Base-by-base conservation (phyloP, 1,140 invertebrate species). In the Bombus pyrosoma region DNA sequence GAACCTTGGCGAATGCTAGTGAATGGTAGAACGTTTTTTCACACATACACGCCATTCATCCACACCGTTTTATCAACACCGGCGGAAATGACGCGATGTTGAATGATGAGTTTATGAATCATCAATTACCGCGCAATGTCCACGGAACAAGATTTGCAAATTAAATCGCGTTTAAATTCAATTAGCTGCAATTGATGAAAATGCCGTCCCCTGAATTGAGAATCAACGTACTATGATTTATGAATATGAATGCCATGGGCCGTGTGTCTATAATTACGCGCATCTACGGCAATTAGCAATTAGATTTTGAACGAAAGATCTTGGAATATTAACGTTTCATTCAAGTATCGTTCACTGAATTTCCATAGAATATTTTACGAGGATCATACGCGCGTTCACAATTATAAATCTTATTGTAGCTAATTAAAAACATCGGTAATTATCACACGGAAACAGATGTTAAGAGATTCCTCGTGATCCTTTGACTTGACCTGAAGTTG, bases 1-100 rank as follows among this genome's bases (percentile, higher is more conserved):
- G 10, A 83, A 39, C 81, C 81, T 83, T 83, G 81, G 18, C 28
- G 41, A 76, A n/a, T n/a, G 32, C 25, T 53, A 15, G 62, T 37
- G 41, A 83, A 83, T 15, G 57, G 28, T 57, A 18, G 73, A 66
- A 64, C 28, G 28, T 18, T 77, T 76, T 59, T 83, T 83, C 73
- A 53, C 81, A 68, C 59, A 66, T 76, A 3, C 18, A 10, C 32
- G 18, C 41, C 43, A 43, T 68, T 22, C 8, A 62, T 64, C 37
- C 28, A 34, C 32, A 28, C 32, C 6, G 13, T 73, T 3, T 22
- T 37, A n/a, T 64, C n/a, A n/a, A n/a, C n/a, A n/a, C n/a, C n/a
- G 32, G 43, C 71, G 59, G 43, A 68, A 68, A 68, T 68, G 81
- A 68, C 81, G 59, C 34, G 43, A 9, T 22, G 53, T 59, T 37